Evolutionary conservation across 2,113 vertebrate species (phyloP).

Genomic region (Glareola pratincola): DNA sequence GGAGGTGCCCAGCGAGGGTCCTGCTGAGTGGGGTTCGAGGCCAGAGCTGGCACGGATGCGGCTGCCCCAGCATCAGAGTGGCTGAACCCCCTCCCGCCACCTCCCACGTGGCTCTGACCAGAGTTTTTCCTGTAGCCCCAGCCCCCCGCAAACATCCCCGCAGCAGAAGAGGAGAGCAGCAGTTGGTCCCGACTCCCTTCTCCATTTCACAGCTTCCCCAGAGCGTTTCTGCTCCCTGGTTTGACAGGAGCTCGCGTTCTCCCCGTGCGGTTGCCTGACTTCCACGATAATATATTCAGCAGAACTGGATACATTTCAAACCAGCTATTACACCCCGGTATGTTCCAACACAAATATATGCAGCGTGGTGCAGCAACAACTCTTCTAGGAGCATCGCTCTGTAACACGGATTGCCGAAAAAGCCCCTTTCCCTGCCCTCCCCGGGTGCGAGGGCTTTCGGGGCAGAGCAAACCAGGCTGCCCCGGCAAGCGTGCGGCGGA

Average conservation of each 20-base stretch:
- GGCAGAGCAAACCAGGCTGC: background rate
- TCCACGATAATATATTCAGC: slow-evolving; percentile 5
- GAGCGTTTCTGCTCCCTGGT: background rate
- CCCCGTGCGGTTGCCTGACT: background rate
- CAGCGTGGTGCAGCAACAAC: background rate
- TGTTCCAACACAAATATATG: slow-evolving; percentile 48
- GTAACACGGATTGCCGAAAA: background rate
- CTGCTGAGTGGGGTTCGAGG: accelerated
- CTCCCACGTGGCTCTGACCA: accelerated
- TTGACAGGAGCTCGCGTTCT: background rate
- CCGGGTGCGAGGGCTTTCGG: background rate
- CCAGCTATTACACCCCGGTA: slow-evolving; percentile 25
- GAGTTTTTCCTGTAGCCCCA: accelerated
- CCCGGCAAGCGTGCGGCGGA: background rate
- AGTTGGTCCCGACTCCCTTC: background rate
- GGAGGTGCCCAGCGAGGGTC: accelerated
- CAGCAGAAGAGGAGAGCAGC: accelerated
- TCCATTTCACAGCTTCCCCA: accelerated
- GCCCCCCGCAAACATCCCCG: background rate
- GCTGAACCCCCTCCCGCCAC: background rate
- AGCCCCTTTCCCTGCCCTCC: background rate
- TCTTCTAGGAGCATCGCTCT: background rate
- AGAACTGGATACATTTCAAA: slow-evolving; percentile 10
- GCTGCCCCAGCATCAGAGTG: background rate
- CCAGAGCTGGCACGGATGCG: accelerated